Percentiles rank a stretch among this genome's conserved stretches.
phyloP scores from a whole-genome alignment of 1,140 invertebrate species.

The Rhizoglyphus robini region DNA sequence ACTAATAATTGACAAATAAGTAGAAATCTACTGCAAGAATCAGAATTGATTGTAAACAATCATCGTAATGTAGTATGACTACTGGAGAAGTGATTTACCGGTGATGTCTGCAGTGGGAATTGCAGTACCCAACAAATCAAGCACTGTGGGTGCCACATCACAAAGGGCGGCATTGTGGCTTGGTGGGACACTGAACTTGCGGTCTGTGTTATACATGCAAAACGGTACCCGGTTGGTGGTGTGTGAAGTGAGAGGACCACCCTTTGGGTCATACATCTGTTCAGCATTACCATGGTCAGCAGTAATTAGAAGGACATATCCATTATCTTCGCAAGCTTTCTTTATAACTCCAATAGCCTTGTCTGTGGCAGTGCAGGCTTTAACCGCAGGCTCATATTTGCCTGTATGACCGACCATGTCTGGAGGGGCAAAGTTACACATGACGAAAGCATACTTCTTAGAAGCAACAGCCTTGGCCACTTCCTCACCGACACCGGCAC shows the following conservation, averaged over 20 bases:
- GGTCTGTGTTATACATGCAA: slow-evolving; percentile 25
- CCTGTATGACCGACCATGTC: slow-evolving; percentile 42
- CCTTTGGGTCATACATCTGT: slow-evolving; percentile 36
- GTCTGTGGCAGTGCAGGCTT: slow-evolving; percentile 36
- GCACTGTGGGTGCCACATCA: slow-evolving; percentile 38
- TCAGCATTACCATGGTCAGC: slow-evolving; percentile 40
- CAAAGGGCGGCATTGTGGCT: slow-evolving; percentile 33
- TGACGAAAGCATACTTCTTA: slow-evolving; percentile 37
- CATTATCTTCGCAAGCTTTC: slow-evolving; percentile 35
- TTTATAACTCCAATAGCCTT: slow-evolving; percentile 30
- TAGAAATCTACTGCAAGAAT: too few relatives aligned
- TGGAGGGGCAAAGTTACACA: slow-evolving; percentile 42
- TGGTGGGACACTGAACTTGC: slow-evolving; percentile 25
- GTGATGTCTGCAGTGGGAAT: slow-evolving; percentile 36
- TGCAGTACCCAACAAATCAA: slow-evolving; percentile 33
- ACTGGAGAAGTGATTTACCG: slow-evolving; percentile 31
- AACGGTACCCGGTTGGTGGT: slow-evolving; percentile 35
- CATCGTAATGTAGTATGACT: neutral
- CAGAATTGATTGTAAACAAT: too few relatives aligned
- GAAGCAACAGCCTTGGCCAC: slow-evolving; percentile 34
- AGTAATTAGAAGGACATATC: slow-evolving; percentile 36
- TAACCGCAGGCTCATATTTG: slow-evolving; percentile 37
- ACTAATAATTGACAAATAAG: too few relatives aligned
- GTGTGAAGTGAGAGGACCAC: slow-evolving; percentile 37
- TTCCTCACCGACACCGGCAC: slow-evolving; percentile 35